Evolutionary conservation across 2,113 vertebrate species (phyloP).

Genomic region (Leptocoma aspasia): DNA sequence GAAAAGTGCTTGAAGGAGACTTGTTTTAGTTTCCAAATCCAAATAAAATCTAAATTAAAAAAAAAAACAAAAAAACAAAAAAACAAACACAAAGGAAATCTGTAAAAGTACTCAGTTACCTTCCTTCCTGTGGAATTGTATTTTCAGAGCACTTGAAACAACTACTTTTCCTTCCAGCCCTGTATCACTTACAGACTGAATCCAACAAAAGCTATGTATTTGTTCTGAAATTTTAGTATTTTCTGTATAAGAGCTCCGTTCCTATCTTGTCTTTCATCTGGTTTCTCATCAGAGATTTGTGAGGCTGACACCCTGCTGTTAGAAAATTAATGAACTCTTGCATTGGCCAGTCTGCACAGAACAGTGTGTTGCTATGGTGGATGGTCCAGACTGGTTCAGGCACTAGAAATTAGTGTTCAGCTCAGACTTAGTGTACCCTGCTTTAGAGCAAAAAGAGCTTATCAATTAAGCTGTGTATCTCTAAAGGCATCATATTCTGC

Average conservation of each 20-base stretch:
- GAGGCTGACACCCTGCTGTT: background rate
- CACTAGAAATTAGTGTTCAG: background rate
- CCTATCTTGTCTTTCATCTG: background rate
- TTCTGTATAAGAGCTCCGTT: background rate
- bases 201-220: background rate
- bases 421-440: background rate
- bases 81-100: no score
- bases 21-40: background rate
- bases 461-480: background rate
- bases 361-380: background rate
- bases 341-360: background rate
- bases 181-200: background rate
- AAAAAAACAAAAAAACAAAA: background rate
- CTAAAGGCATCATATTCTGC: background rate
- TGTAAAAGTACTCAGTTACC: background rate
- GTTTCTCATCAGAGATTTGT: background rate
- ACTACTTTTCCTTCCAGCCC: background rate
- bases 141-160: background rate
- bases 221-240: background rate
- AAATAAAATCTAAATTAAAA: background rate
- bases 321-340: background rate
- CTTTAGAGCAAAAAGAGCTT: background rate
- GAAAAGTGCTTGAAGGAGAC: background rate
- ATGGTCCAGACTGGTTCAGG: background rate
- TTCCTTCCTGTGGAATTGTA: background rate